Conservation (phyloP, 2,888 invertebrate species). For the Corbicula japonica region DNA sequence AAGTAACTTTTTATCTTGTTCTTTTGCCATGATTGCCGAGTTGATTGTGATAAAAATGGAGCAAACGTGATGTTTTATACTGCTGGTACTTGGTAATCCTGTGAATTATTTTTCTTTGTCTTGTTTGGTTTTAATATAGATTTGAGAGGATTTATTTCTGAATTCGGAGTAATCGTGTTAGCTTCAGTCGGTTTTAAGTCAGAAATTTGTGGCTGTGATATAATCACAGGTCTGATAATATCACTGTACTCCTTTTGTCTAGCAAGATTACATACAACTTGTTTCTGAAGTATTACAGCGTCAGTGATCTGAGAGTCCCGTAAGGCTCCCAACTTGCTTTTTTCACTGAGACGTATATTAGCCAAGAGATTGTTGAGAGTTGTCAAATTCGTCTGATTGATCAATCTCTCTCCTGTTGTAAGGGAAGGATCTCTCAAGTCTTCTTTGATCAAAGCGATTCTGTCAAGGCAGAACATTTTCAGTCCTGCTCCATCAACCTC, state of each 20-base stretch:
- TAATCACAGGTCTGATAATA: conserved; percentile 17
- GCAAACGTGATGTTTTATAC: not conserved
- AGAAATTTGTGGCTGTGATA: conserved; percentile 5
- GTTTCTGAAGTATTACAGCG: conserved; percentile 26
- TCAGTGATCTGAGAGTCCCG: conserved; percentile 18
- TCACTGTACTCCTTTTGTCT: conserved; percentile 23
- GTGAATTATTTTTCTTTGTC: not conserved
- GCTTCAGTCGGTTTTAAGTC: not conserved
- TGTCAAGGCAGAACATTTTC: conserved; percentile 17
- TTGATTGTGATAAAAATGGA: not conserved
- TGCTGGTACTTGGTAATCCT: not conserved
- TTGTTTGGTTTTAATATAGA: not conserved
- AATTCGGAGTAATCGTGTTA: not conserved
- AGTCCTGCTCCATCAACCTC: conserved; percentile 17
- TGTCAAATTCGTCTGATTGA: conserved; percentile 13
- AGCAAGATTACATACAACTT: conserved; percentile 26
- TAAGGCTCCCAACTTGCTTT: conserved; percentile 23
- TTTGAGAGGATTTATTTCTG: not conserved
- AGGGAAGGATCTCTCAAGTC: conserved; percentile 23
- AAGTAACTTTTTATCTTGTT: conserved; percentile 23
- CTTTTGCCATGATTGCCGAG: not conserved
- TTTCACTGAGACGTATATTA: conserved; percentile 19
- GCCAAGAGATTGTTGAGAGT: conserved; percentile 7
- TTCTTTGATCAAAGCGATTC: conserved; percentile 15
- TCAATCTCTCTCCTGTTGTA: not conserved